phyloP scores from a whole-genome alignment of 2,797 vertebrate species.

The Sebastes hubbsi region DNA sequence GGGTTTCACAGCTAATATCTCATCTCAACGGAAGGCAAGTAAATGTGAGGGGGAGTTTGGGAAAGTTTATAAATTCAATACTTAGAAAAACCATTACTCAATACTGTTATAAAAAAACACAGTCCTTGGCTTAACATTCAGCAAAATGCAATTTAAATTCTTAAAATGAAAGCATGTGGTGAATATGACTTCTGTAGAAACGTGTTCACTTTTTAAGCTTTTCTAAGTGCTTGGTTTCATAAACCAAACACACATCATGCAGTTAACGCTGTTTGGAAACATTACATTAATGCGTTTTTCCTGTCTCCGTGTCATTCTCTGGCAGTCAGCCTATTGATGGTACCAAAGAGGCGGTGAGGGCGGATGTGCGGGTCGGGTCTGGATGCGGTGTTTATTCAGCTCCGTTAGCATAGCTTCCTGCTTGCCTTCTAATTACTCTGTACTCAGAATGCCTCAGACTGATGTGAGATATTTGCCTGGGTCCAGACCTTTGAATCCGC shows the following conservation, averaged over 20 bases:
- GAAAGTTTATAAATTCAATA: neutral
- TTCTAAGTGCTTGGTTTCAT: neutral
- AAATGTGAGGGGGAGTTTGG: neutral
- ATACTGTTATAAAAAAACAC: neutral
- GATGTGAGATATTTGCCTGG: slow-evolving; percentile 5
- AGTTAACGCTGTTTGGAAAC: slow-evolving; percentile 6
- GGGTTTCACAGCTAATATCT: neutral
- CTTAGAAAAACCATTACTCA: neutral
- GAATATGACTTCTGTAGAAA: neutral
- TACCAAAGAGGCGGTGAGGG: neutral
- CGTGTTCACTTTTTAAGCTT: neutral
- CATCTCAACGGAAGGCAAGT: neutral
- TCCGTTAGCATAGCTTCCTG: slow-evolving; percentile 19
- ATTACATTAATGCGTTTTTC: slow-evolving; percentile 9
- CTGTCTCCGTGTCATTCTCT: neutral
- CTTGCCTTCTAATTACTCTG: slow-evolving; percentile 43
- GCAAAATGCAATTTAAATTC: neutral
- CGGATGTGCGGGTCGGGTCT: too few species aligned
- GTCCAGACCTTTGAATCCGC: neutral
- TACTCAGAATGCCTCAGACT: slow-evolving; percentile 11
- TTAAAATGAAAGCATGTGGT: neutral
- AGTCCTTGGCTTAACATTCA: neutral
- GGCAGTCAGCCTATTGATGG: slow-evolving; percentile 23
- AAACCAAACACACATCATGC: slow-evolving; percentile 12
- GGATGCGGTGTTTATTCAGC: slow-evolving; percentile 14